Conservation (phyloP, 2,113 vertebrate genomes). For the Callorhinus ursinus region DNA sequence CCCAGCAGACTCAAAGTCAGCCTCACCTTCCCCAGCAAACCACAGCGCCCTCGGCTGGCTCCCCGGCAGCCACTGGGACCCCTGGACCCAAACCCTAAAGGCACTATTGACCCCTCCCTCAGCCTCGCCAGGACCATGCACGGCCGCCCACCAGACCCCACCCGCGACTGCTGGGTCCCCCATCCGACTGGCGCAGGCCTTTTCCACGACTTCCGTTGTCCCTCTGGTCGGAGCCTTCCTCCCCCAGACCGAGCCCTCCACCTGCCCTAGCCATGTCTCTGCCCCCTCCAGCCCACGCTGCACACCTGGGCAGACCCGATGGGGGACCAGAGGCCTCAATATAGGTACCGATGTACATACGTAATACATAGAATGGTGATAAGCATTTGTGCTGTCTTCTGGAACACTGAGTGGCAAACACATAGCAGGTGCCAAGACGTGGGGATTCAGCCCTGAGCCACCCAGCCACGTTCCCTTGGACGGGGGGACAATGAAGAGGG, state of each 20-base stretch:
- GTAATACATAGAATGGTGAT: fast-evolving
- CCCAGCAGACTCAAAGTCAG: background rate
- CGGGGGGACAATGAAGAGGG: background rate
- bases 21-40: background rate
- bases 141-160: background rate
- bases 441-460: background rate
- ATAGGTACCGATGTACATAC: fast-evolving
- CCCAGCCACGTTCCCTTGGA: background rate
- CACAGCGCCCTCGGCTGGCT: fast-evolving
- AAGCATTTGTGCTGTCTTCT: background rate
- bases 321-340: background rate
- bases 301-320: background rate
- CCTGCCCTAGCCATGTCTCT: no score
- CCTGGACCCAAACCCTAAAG: no score
- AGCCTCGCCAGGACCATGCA: fast-evolving
- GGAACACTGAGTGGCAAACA: background rate
- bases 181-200: fast-evolving
- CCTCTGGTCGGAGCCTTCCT: fast-evolving
- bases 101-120: no score
- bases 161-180: no score
- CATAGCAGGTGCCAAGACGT: background rate
- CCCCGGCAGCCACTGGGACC: background rate
- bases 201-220: background rate
- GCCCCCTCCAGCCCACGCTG: background rate
- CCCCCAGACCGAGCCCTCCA: background rate